phyloP scores from a whole-genome alignment of 23 tunicate species.

The Trididemnum clinides region DNA sequence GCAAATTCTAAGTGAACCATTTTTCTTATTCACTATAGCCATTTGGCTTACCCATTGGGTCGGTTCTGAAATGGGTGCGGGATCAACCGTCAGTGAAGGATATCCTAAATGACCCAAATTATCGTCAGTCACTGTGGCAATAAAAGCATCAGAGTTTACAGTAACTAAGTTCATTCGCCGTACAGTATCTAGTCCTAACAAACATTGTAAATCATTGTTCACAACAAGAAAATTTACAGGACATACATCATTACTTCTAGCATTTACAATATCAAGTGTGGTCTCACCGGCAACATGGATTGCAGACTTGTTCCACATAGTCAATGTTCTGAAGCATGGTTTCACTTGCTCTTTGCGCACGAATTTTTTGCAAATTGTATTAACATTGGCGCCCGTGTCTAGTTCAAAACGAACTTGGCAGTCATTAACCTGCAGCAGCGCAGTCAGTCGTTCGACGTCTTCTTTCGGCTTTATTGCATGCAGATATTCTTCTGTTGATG shows the following conservation, averaged over 20 bases:
- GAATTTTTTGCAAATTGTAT: too few relatives aligned
- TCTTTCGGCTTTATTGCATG: too few relatives aligned
- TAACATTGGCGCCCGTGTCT: too few relatives aligned
- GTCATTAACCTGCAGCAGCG: too few relatives aligned
- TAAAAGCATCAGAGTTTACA: not conserved
- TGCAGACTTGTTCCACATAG: not conserved
- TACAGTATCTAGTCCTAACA: constrained; percentile 19
- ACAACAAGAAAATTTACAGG: constrained; percentile 23
- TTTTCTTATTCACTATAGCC: constrained; percentile 22
- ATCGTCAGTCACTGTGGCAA: not conserved
- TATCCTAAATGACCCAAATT: constrained; percentile 9
- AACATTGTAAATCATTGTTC: constrained; percentile 13
- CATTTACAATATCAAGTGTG: not conserved
- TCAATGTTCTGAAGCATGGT: too few relatives aligned
- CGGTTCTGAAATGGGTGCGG: constrained; percentile 19
- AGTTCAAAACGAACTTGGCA: too few relatives aligned
- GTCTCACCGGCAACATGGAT: constrained; percentile 8
- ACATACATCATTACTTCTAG: not conserved
- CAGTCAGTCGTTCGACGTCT: too few relatives aligned
- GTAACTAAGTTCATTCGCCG: constrained; percentile 1
- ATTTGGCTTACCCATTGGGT: constrained; percentile 42
- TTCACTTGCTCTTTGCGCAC: too few relatives aligned
- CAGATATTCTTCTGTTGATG: too few relatives aligned
- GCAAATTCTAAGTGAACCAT: constrained; percentile 23
- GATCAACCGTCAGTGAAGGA: constrained; percentile 18